These are phyloP conservation scores for Lichenostomus cassidix DNA, from an alignment of 2,113 vertebrate species.

Conservation along the genomic window DNA sequence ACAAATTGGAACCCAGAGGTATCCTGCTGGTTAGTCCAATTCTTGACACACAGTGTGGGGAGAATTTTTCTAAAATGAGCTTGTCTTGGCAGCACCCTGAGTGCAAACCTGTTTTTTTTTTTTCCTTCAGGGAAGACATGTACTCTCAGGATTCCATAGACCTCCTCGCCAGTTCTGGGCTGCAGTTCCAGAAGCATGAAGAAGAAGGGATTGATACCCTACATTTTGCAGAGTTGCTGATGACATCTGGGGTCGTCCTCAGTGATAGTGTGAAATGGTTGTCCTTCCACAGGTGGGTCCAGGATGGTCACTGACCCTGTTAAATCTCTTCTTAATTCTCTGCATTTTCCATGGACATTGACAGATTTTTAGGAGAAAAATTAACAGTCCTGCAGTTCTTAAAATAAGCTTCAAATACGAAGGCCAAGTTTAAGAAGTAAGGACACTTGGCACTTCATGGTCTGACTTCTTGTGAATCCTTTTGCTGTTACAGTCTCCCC, in stretches of 20 bases:
- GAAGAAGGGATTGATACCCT: slow-evolving; percentile 95
- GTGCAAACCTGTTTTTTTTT: slow-evolving; percentile 1
- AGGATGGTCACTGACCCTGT: not conserved
- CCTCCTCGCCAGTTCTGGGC: slow-evolving; percentile 94
- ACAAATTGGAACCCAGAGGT: not conserved
- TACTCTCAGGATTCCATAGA: slow-evolving; percentile 99
- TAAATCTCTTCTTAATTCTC: not conserved
- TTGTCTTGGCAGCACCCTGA: not conserved
- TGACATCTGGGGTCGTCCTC: slow-evolving; percentile 96
- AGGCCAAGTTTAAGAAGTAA: not conserved
- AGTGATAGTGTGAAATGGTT: slow-evolving; percentile 98
- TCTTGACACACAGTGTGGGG: not conserved
- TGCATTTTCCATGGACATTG: not conserved
- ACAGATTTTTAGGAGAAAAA: not conserved
- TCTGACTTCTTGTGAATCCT: not conserved
- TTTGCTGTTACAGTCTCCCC: not conserved
- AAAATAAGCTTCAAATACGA: not conserved
- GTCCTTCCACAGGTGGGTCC: slow-evolving; percentile 92
- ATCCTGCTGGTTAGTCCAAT: not conserved
- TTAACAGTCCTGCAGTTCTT: not conserved
- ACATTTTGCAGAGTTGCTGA: slow-evolving; percentile 96
- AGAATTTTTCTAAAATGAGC: not conserved
- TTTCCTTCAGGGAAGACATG: slow-evolving; percentile 90
- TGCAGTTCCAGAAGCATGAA: slow-evolving; percentile 97
- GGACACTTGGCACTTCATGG: not conserved